These are phyloP conservation scores for Isichthys henryi DNA, from an alignment of 2,113 vertebrate species.

Conservation along the genomic window DNA sequence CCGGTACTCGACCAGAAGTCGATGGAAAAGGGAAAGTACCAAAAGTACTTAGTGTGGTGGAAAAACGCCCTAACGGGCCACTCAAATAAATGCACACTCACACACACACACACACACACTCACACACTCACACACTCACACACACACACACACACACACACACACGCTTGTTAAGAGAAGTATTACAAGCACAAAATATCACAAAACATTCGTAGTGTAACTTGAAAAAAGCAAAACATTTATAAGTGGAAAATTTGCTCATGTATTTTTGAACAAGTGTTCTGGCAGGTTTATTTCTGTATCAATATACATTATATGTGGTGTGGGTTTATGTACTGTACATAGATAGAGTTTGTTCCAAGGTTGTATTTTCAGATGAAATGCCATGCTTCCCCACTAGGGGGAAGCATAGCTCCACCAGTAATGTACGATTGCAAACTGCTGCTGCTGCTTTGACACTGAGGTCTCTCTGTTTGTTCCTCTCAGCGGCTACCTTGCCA, in stretches of 20 bases:
- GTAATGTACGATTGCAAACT: neutral
- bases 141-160: too few species aligned
- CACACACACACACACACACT: too few species aligned
- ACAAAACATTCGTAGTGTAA: neutral
- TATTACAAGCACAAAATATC: neutral
- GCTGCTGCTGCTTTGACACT: neutral
- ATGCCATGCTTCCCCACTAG: slow-evolving; percentile 41
- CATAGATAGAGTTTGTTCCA: neutral
- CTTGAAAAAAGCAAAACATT: neutral
- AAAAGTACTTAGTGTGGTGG: too few species aligned
- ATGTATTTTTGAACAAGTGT: neutral
- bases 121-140: too few species aligned
- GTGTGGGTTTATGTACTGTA: neutral
- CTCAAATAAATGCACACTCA: too few species aligned
- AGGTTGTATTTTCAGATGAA: neutral
- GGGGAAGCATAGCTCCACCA: slow-evolving; percentile 58
- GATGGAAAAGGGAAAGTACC: too few species aligned
- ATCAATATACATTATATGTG: neutral
- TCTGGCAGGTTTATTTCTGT: neutral
- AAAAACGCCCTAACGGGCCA: too few species aligned
- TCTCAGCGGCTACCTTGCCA: neutral
- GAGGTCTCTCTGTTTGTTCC: neutral
- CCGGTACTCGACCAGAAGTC: too few species aligned
- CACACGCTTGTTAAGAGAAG: too few species aligned
- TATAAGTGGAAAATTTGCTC: neutral